A percentile compares a stretch with the other conserved stretches of the same genome.
phyloP scores from a whole-genome alignment of 2,797 vertebrate genomes.

The Phrynocephalus vlangalii region DNA sequence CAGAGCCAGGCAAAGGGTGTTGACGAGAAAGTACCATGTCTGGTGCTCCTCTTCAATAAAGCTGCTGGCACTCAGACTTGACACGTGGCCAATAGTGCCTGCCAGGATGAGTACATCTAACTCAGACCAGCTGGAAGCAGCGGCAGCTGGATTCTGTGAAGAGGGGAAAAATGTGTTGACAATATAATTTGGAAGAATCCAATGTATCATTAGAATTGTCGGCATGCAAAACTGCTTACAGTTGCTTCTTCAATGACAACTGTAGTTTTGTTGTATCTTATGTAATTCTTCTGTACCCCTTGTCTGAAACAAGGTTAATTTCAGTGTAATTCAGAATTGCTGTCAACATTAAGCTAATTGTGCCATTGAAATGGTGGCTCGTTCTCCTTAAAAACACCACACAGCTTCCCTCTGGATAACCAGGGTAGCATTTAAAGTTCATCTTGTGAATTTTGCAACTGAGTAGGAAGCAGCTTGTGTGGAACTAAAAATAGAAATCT shows the following conservation, averaged over 20 bases:
- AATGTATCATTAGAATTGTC: background rate
- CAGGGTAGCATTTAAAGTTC: constrained; percentile 10
- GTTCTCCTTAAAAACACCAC: background rate
- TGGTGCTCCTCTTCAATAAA: constrained; percentile 98
- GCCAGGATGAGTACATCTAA: constrained; percentile 86
- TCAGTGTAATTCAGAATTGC: constrained; percentile 24
- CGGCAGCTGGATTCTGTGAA: constrained; percentile 62
- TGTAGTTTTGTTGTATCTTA: constrained; percentile 24
- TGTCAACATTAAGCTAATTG: constrained; percentile 1
- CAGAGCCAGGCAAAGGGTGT: constrained; percentile 89
- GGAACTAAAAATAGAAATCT: constrained; percentile 47
- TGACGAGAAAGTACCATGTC: constrained; percentile 96
- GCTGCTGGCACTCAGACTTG: constrained; percentile 93
- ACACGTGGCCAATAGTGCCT: constrained; percentile 88
- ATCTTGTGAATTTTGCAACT: background rate
- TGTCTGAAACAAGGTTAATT: constrained; percentile 17
- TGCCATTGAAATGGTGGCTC: background rate
- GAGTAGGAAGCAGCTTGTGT: constrained; percentile 23
- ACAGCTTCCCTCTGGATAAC: constrained; percentile 31
- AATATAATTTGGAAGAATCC: background rate
- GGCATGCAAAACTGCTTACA: background rate
- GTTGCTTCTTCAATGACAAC: constrained; percentile 23
- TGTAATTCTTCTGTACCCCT: constrained; percentile 13
- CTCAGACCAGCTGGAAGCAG: constrained; percentile 83
- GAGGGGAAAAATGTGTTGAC: background rate